Percentiles rank a stretch among this genome's conserved stretches.
phyloP scores from a whole-genome alignment of 2,888 invertebrate genomes.

The Noctuana brunneofusca region DNA sequence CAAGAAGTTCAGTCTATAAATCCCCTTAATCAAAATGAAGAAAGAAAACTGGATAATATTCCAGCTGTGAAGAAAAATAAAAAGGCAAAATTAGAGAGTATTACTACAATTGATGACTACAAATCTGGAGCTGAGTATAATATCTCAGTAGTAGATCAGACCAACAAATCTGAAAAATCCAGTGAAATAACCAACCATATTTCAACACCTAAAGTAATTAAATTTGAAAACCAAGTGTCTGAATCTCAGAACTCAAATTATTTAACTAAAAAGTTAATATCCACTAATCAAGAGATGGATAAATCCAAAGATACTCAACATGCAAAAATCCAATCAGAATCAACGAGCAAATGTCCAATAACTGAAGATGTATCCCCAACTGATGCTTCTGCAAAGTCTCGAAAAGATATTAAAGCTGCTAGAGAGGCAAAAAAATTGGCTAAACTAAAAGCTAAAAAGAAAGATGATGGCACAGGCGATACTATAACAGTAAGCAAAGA shows the following conservation, averaged over 20 bases:
- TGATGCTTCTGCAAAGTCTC: slow-evolving; percentile 51
- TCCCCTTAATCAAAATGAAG: not conserved
- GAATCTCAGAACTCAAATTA: not conserved
- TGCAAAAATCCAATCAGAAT: slow-evolving; percentile 3
- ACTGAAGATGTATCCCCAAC: slow-evolving; percentile 56
- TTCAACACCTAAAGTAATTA: not conserved
- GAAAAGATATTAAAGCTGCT: slow-evolving; percentile 65
- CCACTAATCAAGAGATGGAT: slow-evolving; percentile 17
- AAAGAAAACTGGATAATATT: not conserved
- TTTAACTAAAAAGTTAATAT: not conserved
- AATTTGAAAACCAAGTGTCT: not conserved
- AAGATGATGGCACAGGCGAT: slow-evolving; percentile 41
- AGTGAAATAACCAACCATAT: not conserved
- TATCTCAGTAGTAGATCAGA: slow-evolving; percentile 7
- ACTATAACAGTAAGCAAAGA: slow-evolving; percentile 35
- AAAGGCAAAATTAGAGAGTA: not conserved
- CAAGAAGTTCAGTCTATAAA: not conserved
- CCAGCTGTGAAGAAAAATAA: not conserved
- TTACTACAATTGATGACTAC: slow-evolving; percentile 4
- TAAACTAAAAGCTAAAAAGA: slow-evolving; percentile 63
- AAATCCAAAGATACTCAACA: slow-evolving; percentile 13
- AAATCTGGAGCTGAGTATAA: slow-evolving; percentile 1
- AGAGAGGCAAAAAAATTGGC: slow-evolving; percentile 72
- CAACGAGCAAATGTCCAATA: slow-evolving; percentile 21
- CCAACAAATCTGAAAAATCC: not conserved